Conservation (phyloP, 2,797 vertebrate species). For the Adrianichthys oophorus region DNA sequence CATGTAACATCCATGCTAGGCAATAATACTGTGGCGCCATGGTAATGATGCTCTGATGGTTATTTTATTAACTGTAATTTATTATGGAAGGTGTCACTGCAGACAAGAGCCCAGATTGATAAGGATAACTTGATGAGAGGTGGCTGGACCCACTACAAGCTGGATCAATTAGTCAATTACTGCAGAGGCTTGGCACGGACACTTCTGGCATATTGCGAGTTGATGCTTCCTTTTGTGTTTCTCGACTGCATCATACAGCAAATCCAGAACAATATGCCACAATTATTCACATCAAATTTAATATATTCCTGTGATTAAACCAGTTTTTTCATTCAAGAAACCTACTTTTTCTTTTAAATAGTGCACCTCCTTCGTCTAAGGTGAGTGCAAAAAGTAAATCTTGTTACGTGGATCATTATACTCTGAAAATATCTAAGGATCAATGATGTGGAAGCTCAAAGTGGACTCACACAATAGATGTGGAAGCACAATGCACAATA, state of each 20-base stretch:
- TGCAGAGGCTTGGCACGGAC: constrained; percentile 50
- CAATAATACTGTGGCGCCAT: constrained; percentile 58
- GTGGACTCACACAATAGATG: constrained; percentile 21
- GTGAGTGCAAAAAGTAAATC: constrained; percentile 13
- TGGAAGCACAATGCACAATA: constrained; percentile 28
- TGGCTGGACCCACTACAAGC: constrained; percentile 55
- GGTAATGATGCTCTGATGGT: constrained; percentile 80
- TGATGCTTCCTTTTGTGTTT: constrained; percentile 21
- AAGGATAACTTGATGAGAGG: constrained; percentile 63
- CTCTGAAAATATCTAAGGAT: constrained; percentile 35
- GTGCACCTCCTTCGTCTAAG: no score
- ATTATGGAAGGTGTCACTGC: constrained; percentile 81
- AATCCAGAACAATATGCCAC: not conserved
- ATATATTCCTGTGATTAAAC: not conserved
- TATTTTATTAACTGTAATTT: constrained; percentile 84
- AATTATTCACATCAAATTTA: not conserved
- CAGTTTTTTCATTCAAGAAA: no score
- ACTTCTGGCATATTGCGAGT: constrained; percentile 23
- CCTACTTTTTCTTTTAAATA: no score
- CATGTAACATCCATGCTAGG: constrained; percentile 58
- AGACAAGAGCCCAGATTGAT: constrained; percentile 73
- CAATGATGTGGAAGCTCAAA: constrained; percentile 63
- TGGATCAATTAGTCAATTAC: constrained; percentile 70
- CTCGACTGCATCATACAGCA: constrained; percentile 11
- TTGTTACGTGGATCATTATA: constrained; percentile 39